Evolutionary conservation across 1,140 invertebrate species (phyloP).

Genomic region (Calosoma granatense): DNA sequence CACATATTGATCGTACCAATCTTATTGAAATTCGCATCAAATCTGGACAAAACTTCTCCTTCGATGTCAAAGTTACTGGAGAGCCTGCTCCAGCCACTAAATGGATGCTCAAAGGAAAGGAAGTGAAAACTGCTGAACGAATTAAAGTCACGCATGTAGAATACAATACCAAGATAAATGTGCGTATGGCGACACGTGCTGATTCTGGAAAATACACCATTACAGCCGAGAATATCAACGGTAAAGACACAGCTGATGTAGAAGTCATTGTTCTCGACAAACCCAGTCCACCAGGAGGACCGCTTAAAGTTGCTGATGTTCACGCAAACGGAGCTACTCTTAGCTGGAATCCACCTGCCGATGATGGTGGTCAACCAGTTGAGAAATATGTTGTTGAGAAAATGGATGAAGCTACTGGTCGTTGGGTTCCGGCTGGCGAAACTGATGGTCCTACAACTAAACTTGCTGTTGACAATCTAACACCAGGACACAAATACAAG

Average conservation of each 20-base stretch:
- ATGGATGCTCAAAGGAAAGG: conserved; percentile 70
- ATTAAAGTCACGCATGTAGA: conserved; percentile 72
- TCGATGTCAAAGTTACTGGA: conserved; percentile 75
- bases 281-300: conserved; percentile 82
- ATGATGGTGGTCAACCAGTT: conserved; percentile 82
- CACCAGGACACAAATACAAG: conserved; percentile 89
- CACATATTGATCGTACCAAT: conserved; percentile 81
- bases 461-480: conserved; percentile 64
- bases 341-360: conserved; percentile 80
- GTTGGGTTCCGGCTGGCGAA: conserved; percentile 88
- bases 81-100: conserved; percentile 83
- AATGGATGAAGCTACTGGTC: conserved; percentile 82
- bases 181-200: conserved; percentile 71
- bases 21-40: conserved; percentile 77
- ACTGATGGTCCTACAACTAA: conserved; percentile 68
- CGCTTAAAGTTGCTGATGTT: conserved; percentile 77
- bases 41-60: conserved; percentile 77
- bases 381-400: conserved; percentile 91
- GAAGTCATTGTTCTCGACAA: conserved; percentile 87
- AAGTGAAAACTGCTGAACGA: conserved; percentile 58
- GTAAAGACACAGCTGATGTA: conserved; percentile 83
- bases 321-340: conserved; percentile 77
- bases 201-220: conserved; percentile 90
- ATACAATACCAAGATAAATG: conserved; percentile 82
- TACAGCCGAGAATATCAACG: conserved; percentile 86